Evolutionary conservation across 2,888 invertebrate genomes (phyloP), one percentile per base, ranked within the genome.

Genomic region (Lasius platythorax): DNA sequence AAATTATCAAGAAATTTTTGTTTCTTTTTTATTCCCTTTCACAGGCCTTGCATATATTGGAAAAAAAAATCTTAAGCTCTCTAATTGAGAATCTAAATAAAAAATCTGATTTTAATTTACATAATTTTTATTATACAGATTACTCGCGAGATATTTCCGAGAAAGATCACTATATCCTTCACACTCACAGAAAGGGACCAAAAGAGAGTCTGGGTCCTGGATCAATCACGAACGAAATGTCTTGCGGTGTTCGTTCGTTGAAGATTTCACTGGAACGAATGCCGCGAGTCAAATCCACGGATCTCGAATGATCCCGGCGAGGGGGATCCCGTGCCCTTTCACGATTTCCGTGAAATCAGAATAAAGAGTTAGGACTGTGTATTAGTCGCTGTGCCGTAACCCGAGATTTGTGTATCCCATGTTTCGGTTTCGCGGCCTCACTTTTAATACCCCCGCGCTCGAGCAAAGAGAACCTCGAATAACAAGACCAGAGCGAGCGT

Each of bases 261-360:
- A 40, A n/a, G 40, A 46, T 73, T 56, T 15, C 72, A 40, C 23
- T 53, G 6, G n/a, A 53, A 53, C 18, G n/a, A 23, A 5, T 9
- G n/a, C 6, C 72, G 53, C 15, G 50, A 66, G 28, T 37, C 28
- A 72, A 72, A 78, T 72, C 50, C 56, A n/a, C 30, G 79, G 58
- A 58, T 72, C 73, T 72, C 73, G 56, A 73, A 23, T 43, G 46
- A 74, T 73, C 58, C 56, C 72, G 70, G 46, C 56, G 58, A 68
- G 56, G 33, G 37, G 15, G 37, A 3, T 30, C 53, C 15, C 15
- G 63, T 63, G 68, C 82, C 82, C 58, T 83, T 84, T 90, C 82
- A 88, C 86, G 89, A 88, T 87, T 87, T 78, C 66, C 78, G 74
- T 75, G 84, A 87, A 88, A 87, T 87, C 84, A 37, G 78, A 82